Percentiles rank a stretch among this genome's conserved stretches.
Evolutionary conservation across 2,888 invertebrate genomes (phyloP).

Genomic region (Ornithoptera alexandrae): DNA sequence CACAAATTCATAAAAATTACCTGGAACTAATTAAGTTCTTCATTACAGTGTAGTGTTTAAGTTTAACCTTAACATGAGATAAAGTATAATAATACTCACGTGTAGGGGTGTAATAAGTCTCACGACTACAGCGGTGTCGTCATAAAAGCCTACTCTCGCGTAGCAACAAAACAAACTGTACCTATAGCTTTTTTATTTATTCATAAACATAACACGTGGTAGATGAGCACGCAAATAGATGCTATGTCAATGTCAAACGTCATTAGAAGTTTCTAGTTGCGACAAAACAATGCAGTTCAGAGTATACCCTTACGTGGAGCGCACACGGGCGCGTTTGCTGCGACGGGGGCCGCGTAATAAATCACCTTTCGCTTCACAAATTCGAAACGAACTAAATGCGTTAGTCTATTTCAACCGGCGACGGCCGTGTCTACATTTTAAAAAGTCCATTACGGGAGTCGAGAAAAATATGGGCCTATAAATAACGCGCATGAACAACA

Average conservation of each 20-base stretch:
- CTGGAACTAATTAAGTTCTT: not conserved
- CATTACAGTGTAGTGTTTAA: not conserved
- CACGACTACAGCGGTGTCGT: not conserved
- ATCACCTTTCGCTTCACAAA: conserved; percentile 22
- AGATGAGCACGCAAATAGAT: conserved; percentile 23
- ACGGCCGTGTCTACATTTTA: conserved; percentile 22
- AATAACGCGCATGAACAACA: conserved; percentile 60
- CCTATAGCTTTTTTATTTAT: conserved; percentile 4
- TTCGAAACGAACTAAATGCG: conserved; percentile 21
- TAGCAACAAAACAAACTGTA: conserved; percentile 4
- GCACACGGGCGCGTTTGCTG: not conserved
- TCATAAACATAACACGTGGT: conserved; percentile 23
- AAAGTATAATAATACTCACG: not conserved
- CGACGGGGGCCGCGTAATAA: conserved; percentile 1
- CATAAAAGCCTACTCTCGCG: not conserved
- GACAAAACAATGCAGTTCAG: not conserved
- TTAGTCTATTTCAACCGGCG: conserved; percentile 25
- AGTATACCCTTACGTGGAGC: not conserved
- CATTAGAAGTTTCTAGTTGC: conserved; percentile 16
- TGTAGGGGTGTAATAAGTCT: not conserved
- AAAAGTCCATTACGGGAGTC: conserved; percentile 29
- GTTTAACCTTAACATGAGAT: not conserved
- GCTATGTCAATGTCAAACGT: conserved; percentile 28
- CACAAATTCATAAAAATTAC: not conserved
- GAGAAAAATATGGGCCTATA: conserved; percentile 47